Evolutionary conservation across 1,140 invertebrate genomes (phyloP), one percentile per base, ranked within the genome.

Genomic region (Drosophila leontia): DNA sequence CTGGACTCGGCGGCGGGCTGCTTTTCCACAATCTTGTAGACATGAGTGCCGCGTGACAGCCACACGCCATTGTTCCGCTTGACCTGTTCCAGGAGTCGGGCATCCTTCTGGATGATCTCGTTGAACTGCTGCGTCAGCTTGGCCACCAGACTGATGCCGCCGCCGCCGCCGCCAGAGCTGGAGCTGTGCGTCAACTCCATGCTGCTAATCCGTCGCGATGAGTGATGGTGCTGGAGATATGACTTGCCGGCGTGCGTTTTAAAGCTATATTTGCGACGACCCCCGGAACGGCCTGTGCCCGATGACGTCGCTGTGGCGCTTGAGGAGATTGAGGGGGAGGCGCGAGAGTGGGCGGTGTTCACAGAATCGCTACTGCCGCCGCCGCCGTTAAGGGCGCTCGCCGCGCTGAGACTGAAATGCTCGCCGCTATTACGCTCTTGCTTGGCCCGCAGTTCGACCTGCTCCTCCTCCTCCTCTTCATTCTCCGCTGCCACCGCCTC

Each of bases 121-220:
- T 94, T 94, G 69, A 94, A 94, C 60, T 93, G 93, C 41, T 93
- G 92, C 7, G 94, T 93, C 50, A 94, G 71, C 63, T 94, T 92
- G 34, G 93, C 92, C 44, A 94, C 94, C 58, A 91, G 72, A 67
- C 86, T 93, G 26, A 23, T 60, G 15, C 63, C 50, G 12, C 35
- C 42, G 7, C n/a, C n/a, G 41, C 41, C 17, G 23, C 2, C 2
- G 39, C 35, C 6, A 2, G 51, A 15, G 7, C 12, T 23, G 9
- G 19, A 6, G 35, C 34, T 19, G 34, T 51, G 37, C 23, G 35
- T 0, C 12, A 48, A 26, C 3, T 48, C 45, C 68, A 60, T 42
- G 37, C 35, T 68, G 75, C 42, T 71, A 41, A 75, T 69, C 58
- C 84, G 65, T 0, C 84, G 72, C 3, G 67, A 57, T 6, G 75